These are phyloP conservation scores for Eleginops maclovinus DNA, from an alignment of 2,113 vertebrate species.

Conservation along the genomic window DNA sequence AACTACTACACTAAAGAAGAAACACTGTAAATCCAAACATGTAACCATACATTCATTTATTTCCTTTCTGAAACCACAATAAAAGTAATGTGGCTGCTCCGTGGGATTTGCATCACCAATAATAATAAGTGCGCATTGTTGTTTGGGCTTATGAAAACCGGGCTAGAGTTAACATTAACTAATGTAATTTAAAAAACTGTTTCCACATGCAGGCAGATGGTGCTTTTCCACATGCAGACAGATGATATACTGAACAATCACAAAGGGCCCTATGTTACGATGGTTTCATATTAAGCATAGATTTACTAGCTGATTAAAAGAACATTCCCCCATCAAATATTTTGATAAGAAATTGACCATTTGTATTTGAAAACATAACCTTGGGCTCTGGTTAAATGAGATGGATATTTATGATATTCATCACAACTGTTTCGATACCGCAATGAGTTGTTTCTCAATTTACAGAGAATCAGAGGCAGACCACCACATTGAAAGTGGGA, in stretches of 20 bases:
- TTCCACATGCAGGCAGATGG: not conserved
- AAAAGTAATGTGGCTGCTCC: conserved; percentile 10
- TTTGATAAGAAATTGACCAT: too few species aligned
- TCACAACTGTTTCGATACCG: not conserved
- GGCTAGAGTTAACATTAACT: not conserved
- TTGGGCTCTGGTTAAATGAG: not conserved
- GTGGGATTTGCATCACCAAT: not conserved
- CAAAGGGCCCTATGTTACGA: too few species aligned
- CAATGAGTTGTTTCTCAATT: not conserved
- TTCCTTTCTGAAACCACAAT: conserved; percentile 13
- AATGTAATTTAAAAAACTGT: not conserved
- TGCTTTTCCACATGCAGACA: not conserved
- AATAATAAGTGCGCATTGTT: not conserved
- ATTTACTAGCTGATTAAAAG: not conserved
- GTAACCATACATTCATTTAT: too few species aligned
- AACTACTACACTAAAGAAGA: not conserved
- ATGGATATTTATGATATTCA: too few species aligned
- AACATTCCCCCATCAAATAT: too few species aligned
- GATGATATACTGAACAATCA: not conserved
- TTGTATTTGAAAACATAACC: not conserved
- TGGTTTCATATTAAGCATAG: not conserved
- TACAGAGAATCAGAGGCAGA: not conserved
- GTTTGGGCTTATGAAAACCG: not conserved
- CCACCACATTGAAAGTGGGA: not conserved
- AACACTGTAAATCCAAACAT: too few species aligned